Base-by-base conservation (phyloP, 2,113 vertebrate species). In the Cyphomyrus discorhynchus region DNA sequence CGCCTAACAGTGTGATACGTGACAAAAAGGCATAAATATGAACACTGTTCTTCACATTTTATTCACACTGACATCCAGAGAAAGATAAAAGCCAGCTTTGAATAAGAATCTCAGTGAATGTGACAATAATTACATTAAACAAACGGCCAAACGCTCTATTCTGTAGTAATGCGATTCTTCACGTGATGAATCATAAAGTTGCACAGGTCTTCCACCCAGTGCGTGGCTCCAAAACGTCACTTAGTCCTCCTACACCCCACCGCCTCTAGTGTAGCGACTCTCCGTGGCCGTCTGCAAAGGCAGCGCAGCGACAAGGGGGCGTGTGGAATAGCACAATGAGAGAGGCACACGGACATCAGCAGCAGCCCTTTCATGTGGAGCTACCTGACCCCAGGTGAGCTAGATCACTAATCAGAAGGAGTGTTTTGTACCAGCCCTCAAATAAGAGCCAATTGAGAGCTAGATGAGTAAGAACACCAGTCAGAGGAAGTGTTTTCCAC, bases 261-360 rank as follows among this genome's bases (percentile, higher is more conserved):
- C 27, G 7, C n/a, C 62, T 31, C 62, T 70, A 31, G 9, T 15
- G 62, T 66, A 11, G 9, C 31, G n/a, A 70, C 27, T 70, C 62
- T 11, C 10, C 1, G 27, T 70, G 62, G 11, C 42, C 27, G 35
- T 89, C 88, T 31, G 24, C 83, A 90, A 89, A 87, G 53, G 86
- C 47, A 49, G 50, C 66, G 39, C 8, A 13, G 86, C 85, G 83
- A 90, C 58, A 90, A 87, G 88, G n/a, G 24, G 13, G 62, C 53
- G 3, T 42, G 88, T 21, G n/a, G 17, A 77, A 74, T 88, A 88
- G 90, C 50, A 62, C 88, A 66, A 27, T 46, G 62, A 88, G 86
- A 46, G 90, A 74, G 49, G 47, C 46, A n/a, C 17, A 5, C 50
- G 39, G 47, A 90, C 89, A 91, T 90, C 86, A 90, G 42, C 70